phyloP scores from a whole-genome alignment of 2,888 invertebrate genomes.

The Plebejus argus region DNA sequence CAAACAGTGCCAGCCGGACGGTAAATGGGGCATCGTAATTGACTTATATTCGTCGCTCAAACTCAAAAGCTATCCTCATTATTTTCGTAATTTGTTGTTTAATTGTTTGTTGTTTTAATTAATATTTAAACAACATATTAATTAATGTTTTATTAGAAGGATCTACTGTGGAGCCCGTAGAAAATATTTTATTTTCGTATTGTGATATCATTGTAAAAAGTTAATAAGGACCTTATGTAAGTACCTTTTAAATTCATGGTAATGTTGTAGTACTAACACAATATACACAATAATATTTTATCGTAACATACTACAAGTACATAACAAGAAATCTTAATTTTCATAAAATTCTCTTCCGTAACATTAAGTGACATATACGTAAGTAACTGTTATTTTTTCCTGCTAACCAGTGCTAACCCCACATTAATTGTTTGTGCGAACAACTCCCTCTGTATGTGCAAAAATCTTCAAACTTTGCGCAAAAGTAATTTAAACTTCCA shows the following conservation, averaged over 20 bases:
- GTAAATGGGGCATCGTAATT: not conserved
- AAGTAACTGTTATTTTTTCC: not conserved
- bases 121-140: not conserved
- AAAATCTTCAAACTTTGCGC: not conserved
- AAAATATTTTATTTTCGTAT: no score
- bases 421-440: not conserved
- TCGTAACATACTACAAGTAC: no score
- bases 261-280: no score
- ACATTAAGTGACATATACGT: no score
- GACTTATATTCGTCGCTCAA: not conserved
- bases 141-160: not conserved
- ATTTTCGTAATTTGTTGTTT: not conserved
- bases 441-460: not conserved
- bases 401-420: not conserved
- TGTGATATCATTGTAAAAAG: no score
- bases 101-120: not conserved
- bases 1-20: not conserved
- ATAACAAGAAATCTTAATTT: no score
- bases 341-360: no score
- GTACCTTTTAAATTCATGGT: no score
- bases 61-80: conserved; percentile 5
- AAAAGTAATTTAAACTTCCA: conserved; percentile 9
- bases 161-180: no score
- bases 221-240: no score
- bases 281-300: no score